phyloP scores from a whole-genome alignment of 2,888 invertebrate genomes.

The Sarcophaga caerulescens region DNA sequence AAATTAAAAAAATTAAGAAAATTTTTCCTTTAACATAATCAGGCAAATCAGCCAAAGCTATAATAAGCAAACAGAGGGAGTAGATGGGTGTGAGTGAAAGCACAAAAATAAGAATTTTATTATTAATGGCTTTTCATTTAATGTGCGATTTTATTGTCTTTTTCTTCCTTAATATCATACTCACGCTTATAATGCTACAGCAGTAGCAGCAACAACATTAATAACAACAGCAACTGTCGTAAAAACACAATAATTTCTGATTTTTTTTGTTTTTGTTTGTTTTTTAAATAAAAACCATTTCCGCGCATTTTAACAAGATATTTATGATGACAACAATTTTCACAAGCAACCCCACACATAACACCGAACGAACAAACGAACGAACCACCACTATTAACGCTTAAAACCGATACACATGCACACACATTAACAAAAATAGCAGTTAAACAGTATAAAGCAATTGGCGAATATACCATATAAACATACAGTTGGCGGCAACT shows the following conservation, averaged over 20 bases:
- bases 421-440: background rate
- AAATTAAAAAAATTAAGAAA: no score
- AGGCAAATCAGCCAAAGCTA: background rate
- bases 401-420: background rate
- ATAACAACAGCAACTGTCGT: conserved; percentile 27
- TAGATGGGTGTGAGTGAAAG: background rate
- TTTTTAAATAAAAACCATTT: conserved; percentile 47
- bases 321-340: conserved; percentile 53
- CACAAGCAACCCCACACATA: background rate
- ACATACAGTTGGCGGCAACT: background rate
- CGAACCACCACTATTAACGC: background rate
- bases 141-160: conserved; percentile 44
- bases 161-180: conserved; percentile 23
- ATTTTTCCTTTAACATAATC: background rate
- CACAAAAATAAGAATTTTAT: conserved; percentile 25
- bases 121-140: conserved; percentile 58
- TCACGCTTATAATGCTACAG: background rate
- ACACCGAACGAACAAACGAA: background rate
- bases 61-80: no score
- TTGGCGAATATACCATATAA: background rate
- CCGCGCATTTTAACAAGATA: conserved; percentile 58
- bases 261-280: background rate
- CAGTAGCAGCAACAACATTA: conserved; percentile 18
- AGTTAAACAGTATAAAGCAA: no score
- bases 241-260: conserved; percentile 49